phyloP scores from a whole-genome alignment of 2,888 invertebrate species.

The Gnatocerus cornutus region DNA sequence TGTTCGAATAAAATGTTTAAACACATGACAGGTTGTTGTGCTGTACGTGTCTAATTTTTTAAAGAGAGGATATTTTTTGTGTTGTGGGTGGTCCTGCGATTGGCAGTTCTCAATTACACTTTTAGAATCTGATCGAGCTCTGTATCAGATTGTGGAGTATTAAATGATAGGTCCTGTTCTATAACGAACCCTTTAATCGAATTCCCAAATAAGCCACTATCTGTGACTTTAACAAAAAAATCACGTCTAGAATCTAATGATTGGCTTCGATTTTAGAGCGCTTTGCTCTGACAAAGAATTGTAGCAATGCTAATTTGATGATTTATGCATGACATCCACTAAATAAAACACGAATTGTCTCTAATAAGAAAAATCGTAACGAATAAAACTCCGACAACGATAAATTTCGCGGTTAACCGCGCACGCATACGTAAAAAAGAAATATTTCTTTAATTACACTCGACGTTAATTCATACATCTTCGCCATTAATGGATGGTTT shows the following conservation, averaged over 20 bases:
- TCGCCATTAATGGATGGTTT: slow-evolving; percentile 3
- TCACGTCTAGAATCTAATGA: neutral
- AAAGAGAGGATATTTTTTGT: slow-evolving; percentile 37
- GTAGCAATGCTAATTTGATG: slow-evolving; percentile 21
- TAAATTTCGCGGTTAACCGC: slow-evolving; percentile 4
- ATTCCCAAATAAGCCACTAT: slow-evolving; percentile 13
- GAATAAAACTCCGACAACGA: slow-evolving; percentile 13
- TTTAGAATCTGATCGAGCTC: slow-evolving; percentile 46
- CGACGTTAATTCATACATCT: slow-evolving; percentile 27
- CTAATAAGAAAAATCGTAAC: slow-evolving; percentile 11
- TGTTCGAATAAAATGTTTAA: slow-evolving; percentile 19
- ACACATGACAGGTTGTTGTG: slow-evolving; percentile 26
- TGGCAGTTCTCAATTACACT: slow-evolving; percentile 50
- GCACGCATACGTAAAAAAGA: slow-evolving; percentile 11
- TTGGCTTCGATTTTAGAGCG: neutral
- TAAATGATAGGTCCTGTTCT: slow-evolving; percentile 39
- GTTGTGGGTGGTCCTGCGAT: slow-evolving; percentile 46
- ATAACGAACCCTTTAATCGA: neutral
- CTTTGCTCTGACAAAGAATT: neutral
- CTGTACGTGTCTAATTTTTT: slow-evolving; percentile 35
- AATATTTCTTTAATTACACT: slow-evolving; percentile 15
- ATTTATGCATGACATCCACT: slow-evolving; percentile 8
- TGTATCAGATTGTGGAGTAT: slow-evolving; percentile 38
- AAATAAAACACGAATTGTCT: slow-evolving; percentile 3
- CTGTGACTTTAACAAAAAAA: neutral